Evolutionary conservation across 2,797 vertebrate genomes (phyloP), one percentile per base, ranked within the genome.

Genomic region (Decapterus maruadsi): DNA sequence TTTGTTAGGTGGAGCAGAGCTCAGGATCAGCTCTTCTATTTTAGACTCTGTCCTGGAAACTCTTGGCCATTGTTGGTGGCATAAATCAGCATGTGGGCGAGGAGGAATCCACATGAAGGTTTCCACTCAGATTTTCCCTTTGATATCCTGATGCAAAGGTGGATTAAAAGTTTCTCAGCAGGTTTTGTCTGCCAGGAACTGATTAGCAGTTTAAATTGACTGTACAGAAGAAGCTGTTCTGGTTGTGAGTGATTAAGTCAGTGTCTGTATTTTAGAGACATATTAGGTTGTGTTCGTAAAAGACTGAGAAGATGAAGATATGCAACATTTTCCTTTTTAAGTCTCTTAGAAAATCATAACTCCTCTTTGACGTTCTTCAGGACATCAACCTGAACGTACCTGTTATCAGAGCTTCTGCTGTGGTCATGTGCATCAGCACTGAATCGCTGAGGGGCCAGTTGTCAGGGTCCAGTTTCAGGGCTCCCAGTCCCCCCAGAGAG

Each of bases 371-470:
- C 17, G 56, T 48, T 40, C 13, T 26, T 67, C 5, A 50, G 26
- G 26, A 43, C 31, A 34, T 34, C 31, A 19, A 61, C 42, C 29
- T 26, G 36, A 45, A 58, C 78, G 74, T 94, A 99, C 98, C 98
- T 95, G 98, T 96, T 87, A 97, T 82, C 36, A 99, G 96, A 57
- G 97, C 97, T 88, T 97, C 95, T 0, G 97, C 96, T 0, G 98
- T 99, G 59, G 96, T 96, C 93, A 99, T 95, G 90, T 97, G 97
- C 98, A 99, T 98, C 90, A 97, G 56, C 1, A 94, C 95, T 74
- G 97, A 96, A 88, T 97, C 96, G 58, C 98, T 99, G 73, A 98
- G 93, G 0, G 97, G 97, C 98, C 98, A 99, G 84, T 95, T 96
- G 54, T 97, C 96, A 0, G 93, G 88, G 6, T 97, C 96, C 29